These are phyloP conservation scores for Catharus bicknelli DNA, from an alignment of 2,113 vertebrate species.

Conservation along the genomic window DNA sequence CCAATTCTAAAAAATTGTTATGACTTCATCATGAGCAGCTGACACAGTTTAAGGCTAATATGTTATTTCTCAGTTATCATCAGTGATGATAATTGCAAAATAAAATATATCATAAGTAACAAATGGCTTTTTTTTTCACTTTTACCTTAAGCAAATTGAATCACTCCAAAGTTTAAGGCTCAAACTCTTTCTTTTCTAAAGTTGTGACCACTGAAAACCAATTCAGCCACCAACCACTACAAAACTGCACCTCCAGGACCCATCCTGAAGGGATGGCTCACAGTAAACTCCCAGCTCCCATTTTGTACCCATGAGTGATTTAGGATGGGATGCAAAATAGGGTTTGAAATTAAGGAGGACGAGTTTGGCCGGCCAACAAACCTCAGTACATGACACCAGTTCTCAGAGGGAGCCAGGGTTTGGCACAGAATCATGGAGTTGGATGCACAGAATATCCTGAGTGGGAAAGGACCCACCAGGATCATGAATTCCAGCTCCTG, in stretches of 20 bases:
- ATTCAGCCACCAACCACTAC: neutral
- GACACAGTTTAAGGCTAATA: neutral
- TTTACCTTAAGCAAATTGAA: neutral
- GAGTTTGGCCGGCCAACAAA: neutral
- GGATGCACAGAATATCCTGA: neutral
- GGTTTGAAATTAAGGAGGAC: neutral
- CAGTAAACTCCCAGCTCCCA: neutral
- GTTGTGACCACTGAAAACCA: accelerated
- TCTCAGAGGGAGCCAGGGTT: neutral
- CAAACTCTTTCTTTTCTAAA: neutral
- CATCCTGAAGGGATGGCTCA: neutral
- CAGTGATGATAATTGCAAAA: neutral
- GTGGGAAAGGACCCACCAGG: no score
- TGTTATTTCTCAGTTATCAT: neutral
- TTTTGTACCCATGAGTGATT: neutral
- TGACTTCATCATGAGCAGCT: neutral
- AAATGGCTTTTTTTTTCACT: neutral
- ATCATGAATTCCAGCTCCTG: no score
- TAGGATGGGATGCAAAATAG: neutral
- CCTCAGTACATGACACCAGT: neutral
- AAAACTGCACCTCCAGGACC: neutral
- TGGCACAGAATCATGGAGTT: neutral
- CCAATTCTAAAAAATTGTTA: neutral
- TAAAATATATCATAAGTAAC: neutral
- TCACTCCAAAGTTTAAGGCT: neutral